Evolutionary conservation across 2,888 invertebrate genomes (phyloP), one percentile per base, ranked within the genome.

Genomic region (Aspidiotus destructor): DNA sequence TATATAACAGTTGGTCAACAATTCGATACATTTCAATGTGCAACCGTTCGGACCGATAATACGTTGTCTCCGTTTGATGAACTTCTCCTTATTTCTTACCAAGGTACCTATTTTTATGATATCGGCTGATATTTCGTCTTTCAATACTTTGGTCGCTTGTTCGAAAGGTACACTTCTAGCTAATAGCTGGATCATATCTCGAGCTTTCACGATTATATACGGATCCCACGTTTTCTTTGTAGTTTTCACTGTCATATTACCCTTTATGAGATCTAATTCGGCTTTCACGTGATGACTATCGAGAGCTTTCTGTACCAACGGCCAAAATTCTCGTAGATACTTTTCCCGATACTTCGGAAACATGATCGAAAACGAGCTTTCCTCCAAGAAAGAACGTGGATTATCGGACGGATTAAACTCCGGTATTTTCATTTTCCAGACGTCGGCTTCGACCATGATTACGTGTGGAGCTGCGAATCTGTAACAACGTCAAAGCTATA

Each of bases 141-240:
- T 86, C 41, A 92, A 77, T 1, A 92, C 89, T 73, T 87, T 81
- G 13, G 86, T 84, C 3, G 96, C 96, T 79, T 99, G 97, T 78
- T 99, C 98, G 74, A 88, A 93, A 0, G 98, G 97, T 1, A 99
- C 98, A 77, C 95, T 95, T 73, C 99, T 82, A 0, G 97, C 91
- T 74, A 99, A 79, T 2, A 99, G 80, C 77, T 95, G 97, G 74
- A 99, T 90, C 81, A 98, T 84, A 77, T 99, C 99, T 71, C 98
- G 83, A 0, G 96, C 94, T 80, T 98, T 98, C 41, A 99, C 83
- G 58, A 99, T 92, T 67, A 96, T 89, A 74, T 89, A 98, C 0
- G 99, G 99, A 80, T 99, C 99, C 94, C 94, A 99, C 0, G 98
- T 98, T 81, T 97, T 96, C 67, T 90, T 82, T 0, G 96, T 96